Evolutionary conservation across 2,113 vertebrate species (phyloP), one percentile per base, ranked within the genome.

Genomic region (Neolamprologus variostigma): DNA sequence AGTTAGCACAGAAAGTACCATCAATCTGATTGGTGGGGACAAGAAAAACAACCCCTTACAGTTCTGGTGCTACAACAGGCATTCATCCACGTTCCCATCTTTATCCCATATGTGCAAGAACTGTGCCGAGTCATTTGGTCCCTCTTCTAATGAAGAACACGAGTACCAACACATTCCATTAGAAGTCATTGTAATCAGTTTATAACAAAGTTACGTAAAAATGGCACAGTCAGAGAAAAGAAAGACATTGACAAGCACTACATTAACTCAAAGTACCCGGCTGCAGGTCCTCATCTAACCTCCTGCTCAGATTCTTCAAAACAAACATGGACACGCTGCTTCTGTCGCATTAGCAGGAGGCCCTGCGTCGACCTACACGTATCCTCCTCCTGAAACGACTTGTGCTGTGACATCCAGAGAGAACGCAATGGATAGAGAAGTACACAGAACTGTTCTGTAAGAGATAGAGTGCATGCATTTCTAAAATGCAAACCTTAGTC

Each of bases 381-480:
- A 7, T 89, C 90, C 91, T 85, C 59, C 16, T 85, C 92, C 91
- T 57, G 42, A 42, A 54, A 82, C 79, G 79, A 86, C 45, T 91
- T 95, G 93, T 96, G 95, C 95, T 95, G 93, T 92, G 93, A 97
- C 89, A 93, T 95, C 93, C 94, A 94, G 82, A 91, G 92, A 94
- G 85, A 95, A 96, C 85, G 89, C 82, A 73, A 86, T 82, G 92
- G 90, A 93, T 90, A 87, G 89, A 91, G 90, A 94, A 93, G 91
- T 94, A 96, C 94, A 96, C 93, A 96, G 95, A 96, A 95, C 85
- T 94, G 93, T 95, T 96, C 96, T 97, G 95, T 92, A 94, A 94
- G 93, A 95, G 88, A 95, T 89, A 93, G 71, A 95, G 90, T 94
- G 95, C 96, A 96, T 97, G 97, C 96, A 97, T 97, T 97, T 97